Evolutionary conservation across 2,888 invertebrate genomes (phyloP).

Genomic region (Folsomia candida): DNA sequence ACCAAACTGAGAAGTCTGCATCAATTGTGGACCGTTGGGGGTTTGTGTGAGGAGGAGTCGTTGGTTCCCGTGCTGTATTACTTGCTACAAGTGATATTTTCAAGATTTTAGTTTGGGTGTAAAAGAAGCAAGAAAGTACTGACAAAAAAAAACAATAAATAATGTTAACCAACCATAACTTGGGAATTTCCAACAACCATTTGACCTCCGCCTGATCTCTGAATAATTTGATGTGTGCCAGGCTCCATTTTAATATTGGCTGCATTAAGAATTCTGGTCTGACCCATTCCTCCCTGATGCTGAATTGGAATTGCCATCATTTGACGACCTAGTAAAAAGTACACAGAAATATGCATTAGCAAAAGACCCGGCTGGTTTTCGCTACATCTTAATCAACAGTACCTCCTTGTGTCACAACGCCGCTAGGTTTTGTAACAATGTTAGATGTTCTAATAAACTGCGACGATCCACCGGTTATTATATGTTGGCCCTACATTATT

Average conservation of each 20-base stretch:
- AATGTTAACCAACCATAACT: constrained; percentile 27
- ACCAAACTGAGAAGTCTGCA: constrained; percentile 29
- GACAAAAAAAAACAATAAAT: background rate
- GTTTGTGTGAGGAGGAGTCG: constrained; percentile 47
- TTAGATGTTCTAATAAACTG: constrained; percentile 42
- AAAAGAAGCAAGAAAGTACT: background rate
- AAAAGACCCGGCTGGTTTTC: no score
- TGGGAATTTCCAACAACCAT: constrained; percentile 38
- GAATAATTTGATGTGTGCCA: constrained; percentile 23
- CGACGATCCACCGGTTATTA: background rate
- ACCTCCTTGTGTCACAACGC: constrained; percentile 36
- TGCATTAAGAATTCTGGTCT: constrained; percentile 48
- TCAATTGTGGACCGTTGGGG: constrained; percentile 46
- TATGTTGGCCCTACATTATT: background rate
- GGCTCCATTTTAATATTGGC: constrained; percentile 46
- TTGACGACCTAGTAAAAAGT: constrained; percentile 44
- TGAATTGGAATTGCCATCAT: constrained; percentile 51
- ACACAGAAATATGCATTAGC: no score
- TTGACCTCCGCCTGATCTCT: constrained; percentile 31
- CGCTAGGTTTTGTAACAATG: constrained; percentile 36
- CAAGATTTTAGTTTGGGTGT: background rate
- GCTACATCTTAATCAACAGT: no score
- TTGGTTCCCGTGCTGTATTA: constrained; percentile 49
- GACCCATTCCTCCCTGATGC: constrained; percentile 37
- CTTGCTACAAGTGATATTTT: constrained; percentile 34